Base-by-base conservation (phyloP, 2,113 vertebrate species). In the Bubo scandiacus region DNA sequence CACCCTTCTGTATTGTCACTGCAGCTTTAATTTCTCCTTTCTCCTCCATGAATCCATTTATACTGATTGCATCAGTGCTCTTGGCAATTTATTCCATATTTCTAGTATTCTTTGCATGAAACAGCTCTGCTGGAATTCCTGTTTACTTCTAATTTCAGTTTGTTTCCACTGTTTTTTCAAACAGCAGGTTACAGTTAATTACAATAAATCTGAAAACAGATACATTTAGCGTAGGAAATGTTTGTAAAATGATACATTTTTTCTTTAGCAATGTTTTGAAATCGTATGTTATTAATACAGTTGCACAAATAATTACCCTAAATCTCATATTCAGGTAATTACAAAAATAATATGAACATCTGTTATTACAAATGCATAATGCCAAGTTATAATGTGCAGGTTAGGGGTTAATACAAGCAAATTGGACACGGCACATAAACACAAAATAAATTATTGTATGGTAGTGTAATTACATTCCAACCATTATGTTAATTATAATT, bases 341-440 rank as follows among this genome's bases (percentile, higher is more conserved):
- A 96, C 23, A 94, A 97, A 97, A 95, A 74, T 73, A 96, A 97
- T 98, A 94, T 90, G 54, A 97, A 78, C 97, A 97, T 96, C 92
- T 98, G 96, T 97, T 98, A 89, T 88, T 97, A 97, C 71, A 96
- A 94, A 96, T 96, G 81, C 80, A 92, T 96, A 95, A 97, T 97
- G 77, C 91, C 92, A 97, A 97, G 54, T 92, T 88, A 96, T 96
- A 96, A 97, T 92, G 57, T 34, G 36, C 67, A 97, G 97, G 97
- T 94, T 97, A 98, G 92, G 95, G 97, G 94, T 98, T 98, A 98
- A 97, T 83, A 89, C 23, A 94, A 95, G 93, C 89, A 97, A 97
- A 98, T 96, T 97, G 93, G 97, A 97, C 94, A 97, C 55, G 86
- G 97, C 97, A 86, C 81, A 97, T 98, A 97, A 98, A 96, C 97